Conservation (phyloP, 2,113 vertebrate species). For the Siphamia tubifer region DNA sequence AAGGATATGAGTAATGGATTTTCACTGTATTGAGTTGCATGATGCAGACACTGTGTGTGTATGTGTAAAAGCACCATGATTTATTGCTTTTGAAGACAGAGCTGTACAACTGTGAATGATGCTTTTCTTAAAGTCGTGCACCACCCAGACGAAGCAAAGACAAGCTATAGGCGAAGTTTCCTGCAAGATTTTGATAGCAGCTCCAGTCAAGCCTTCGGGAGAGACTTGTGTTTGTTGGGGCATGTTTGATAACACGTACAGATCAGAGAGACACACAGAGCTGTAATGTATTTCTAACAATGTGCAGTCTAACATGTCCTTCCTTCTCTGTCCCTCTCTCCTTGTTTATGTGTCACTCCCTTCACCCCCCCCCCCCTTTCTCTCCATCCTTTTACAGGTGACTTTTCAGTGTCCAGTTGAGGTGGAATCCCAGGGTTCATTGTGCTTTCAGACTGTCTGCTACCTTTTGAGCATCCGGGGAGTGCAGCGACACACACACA, state of each 20-base stretch:
- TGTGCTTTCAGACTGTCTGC: constrained; percentile 72
- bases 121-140: constrained; percentile 36
- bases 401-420: constrained; percentile 67
- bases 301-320: constrained; percentile 45
- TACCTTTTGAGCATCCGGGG: constrained; percentile 64
- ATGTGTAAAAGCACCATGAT: constrained; percentile 68
- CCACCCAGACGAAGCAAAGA: constrained; percentile 10
- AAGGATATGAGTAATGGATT: constrained; percentile 21
- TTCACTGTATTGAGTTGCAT: constrained; percentile 72
- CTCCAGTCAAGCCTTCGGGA: constrained; percentile 1
- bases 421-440: constrained; percentile 70
- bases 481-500: constrained; percentile 52
- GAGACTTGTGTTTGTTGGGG: constrained; percentile 31
- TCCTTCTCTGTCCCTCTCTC: constrained; percentile 54
- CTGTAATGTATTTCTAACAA: constrained; percentile 12
- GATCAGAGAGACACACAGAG: constrained; percentile 28
- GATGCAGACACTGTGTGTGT: constrained; percentile 69
- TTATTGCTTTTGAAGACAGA: constrained; percentile 51
- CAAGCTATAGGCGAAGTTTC: constrained; percentile 18
- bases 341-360: constrained; percentile 30
- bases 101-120: constrained; percentile 51
- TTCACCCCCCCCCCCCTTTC: constrained; percentile 17
- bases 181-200: constrained; percentile 16
- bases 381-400: constrained; percentile 61
- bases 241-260: constrained; percentile 48